phyloP scores from a whole-genome alignment of 2,797 vertebrate species.

The Pristis pectinata region DNA sequence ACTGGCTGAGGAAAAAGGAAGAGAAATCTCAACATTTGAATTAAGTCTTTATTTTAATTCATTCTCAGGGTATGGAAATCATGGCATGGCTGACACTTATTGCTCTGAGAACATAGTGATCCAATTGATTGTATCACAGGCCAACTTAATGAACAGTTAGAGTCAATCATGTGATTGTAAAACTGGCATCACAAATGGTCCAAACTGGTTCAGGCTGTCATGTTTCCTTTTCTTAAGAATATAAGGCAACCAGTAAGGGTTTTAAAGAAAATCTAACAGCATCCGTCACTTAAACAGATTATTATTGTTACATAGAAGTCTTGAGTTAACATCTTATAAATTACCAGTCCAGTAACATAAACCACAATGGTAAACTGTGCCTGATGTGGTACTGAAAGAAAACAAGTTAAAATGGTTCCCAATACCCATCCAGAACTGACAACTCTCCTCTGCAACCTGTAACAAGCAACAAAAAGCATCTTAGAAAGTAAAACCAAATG shows the following conservation, averaged over 20 bases:
- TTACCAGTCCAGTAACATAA: neutral
- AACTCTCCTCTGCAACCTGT: neutral
- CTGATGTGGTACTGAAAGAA: neutral
- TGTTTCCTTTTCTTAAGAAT: neutral
- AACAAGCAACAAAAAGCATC: neutral
- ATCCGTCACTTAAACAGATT: neutral
- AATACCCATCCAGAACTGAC: neutral
- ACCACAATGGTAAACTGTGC: neutral
- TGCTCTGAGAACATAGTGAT: neutral
- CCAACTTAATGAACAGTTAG: neutral
- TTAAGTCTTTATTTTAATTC: neutral
- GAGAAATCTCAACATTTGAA: neutral
- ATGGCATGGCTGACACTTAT: neutral
- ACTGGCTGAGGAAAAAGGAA: neutral
- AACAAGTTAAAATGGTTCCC: neutral
- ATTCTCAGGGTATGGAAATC: neutral
- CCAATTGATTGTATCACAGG: neutral
- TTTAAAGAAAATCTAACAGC: neutral
- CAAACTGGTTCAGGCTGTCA: neutral
- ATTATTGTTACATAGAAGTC: neutral
- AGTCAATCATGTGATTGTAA: no score
- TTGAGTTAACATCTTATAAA: neutral
- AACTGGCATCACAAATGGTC: neutral
- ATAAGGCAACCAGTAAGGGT: neutral
- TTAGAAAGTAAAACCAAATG: neutral